Evolutionary conservation across 2,888 invertebrate species (phyloP).

Genomic region (Scelioninae gen. 1): DNA sequence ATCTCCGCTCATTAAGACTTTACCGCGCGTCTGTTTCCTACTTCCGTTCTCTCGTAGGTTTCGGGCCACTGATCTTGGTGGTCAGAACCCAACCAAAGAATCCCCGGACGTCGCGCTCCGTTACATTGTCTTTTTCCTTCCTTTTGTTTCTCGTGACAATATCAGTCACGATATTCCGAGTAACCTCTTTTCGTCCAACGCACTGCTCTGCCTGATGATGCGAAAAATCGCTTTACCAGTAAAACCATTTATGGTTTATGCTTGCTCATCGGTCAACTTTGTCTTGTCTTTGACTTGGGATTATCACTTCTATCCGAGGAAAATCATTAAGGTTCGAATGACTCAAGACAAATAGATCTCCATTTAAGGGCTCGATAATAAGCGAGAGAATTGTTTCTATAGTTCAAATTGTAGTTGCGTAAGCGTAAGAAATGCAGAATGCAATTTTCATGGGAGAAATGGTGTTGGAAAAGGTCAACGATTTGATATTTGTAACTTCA

Average conservation of each 20-base stretch:
- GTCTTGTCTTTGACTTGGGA: not conserved
- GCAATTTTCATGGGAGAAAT: not conserved
- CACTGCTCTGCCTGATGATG: slow-evolving; percentile 33
- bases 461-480: not conserved
- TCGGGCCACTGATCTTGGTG: slow-evolving; percentile 79
- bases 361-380: not conserved
- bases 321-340: not conserved
- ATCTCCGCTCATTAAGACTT: slow-evolving; percentile 58
- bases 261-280: slow-evolving; percentile 11
- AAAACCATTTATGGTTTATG: slow-evolving; percentile 19
- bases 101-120: slow-evolving; percentile 53
- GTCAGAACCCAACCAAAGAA: slow-evolving; percentile 57
- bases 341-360: not conserved
- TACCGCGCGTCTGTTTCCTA: slow-evolving; percentile 57
- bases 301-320: not conserved
- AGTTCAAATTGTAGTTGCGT: not conserved
- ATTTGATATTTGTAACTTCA: not conserved
- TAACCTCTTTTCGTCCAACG: slow-evolving; percentile 3
- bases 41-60: slow-evolving; percentile 71
- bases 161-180: slow-evolving; percentile 7
- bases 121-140: slow-evolving; percentile 6
- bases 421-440: not conserved
- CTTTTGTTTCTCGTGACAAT: not conserved
- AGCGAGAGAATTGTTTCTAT: not conserved
- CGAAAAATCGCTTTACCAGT: slow-evolving; percentile 50